Evolutionary conservation across 35 echinoderm and acorn worm species (phyloP).

Genomic region (Apostichopus californicus): DNA sequence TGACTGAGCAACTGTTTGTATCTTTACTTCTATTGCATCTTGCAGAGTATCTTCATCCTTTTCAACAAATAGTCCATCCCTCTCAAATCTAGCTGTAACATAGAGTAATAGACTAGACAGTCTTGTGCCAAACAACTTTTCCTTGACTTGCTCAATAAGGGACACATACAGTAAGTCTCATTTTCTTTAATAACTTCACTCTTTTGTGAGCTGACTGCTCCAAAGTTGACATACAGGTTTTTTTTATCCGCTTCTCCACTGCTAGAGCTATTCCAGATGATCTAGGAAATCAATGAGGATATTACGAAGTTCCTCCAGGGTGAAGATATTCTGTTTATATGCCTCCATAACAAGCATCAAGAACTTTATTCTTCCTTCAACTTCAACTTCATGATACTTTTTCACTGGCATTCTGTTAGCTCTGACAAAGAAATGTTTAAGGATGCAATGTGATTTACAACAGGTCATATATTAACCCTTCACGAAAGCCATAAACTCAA

Average conservation of each 20-base stretch:
- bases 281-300: constrained; percentile 32
- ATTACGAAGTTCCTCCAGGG: constrained; percentile 28
- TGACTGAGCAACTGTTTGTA: neutral
- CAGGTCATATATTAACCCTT: neutral
- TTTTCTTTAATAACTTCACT: neutral
- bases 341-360: constrained; percentile 36
- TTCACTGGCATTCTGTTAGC: neutral
- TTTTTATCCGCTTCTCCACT: neutral
- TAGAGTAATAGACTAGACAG: neutral
- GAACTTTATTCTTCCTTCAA: constrained; percentile 45
- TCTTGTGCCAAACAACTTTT: neutral
- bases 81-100: neutral
- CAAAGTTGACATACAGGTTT: neutral
- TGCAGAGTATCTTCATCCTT: neutral
- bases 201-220: neutral
- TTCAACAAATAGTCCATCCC: constrained; percentile 4
- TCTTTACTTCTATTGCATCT: neutral
- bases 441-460: no score
- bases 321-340: constrained; percentile 38
- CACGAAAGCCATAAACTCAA: neutral
- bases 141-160: neutral
- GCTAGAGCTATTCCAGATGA: neutral
- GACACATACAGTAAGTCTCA: neutral
- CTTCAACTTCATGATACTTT: neutral
- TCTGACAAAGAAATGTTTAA: no score